Evolutionary conservation across 2,888 invertebrate genomes (phyloP), one percentile per base, ranked within the genome.

Genomic region (Lottia scabra): DNA sequence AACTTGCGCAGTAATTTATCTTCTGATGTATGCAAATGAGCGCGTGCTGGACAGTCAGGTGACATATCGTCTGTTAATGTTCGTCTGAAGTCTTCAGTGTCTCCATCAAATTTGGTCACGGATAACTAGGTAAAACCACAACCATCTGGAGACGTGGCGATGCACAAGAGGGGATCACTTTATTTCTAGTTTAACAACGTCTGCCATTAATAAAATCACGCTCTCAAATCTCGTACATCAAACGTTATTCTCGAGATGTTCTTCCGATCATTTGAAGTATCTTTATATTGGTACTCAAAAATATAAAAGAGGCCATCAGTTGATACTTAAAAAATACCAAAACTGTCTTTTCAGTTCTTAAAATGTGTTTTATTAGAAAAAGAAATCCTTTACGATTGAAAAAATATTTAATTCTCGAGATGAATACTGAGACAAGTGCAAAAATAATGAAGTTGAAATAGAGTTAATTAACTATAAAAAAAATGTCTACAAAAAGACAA

Each of bases 21-120:
- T 56, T 56, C 2, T 23, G 56, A 56, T 23, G 56, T 56, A 56
- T 56, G 56, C 56, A 56, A 56, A 56, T 56, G 19, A 56, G 56
- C 56, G 56, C 56, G 56, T 56, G 56, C 56, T 56, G 56, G 56
- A 56, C 56, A 56, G 56, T 56, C 56, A 56, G 56, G 56, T 56
- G 56, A 56, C 56, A 56, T 56, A 56, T 56, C 56, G 56, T 23
- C 23, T 56, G 56, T 56, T 56, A 56, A 56, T 56, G 56, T 56
- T 56, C 56, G 56, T 56, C 56, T 56, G 56, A n/a, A 19, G 19
- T 56, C 56, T 56, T 56, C 56, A 23, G 13, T 56, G 56, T 56
- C 56, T 56, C 56, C 56, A 56, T 56, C 56, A 56, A 23, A 56
- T 56, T 56, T 56, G 23, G 56, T 56, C 56, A 56, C 23, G 56